Base-by-base conservation (phyloP, 2,113 vertebrate genomes). In the Acrocephalus arundinaceus region DNA sequence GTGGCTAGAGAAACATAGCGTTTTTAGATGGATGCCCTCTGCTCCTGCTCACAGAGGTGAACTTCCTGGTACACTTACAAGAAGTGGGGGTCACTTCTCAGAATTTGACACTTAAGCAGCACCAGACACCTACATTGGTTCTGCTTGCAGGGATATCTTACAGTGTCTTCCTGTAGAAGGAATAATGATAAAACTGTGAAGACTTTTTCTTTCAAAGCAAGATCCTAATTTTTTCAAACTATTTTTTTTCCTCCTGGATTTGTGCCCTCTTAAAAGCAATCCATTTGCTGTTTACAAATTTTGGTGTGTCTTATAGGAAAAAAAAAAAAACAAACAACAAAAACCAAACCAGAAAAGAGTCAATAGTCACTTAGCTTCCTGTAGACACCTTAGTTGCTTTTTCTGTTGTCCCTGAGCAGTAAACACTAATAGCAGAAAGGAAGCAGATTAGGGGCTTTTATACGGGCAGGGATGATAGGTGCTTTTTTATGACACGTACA, bases 11-110 rank as follows among this genome's bases (percentile, higher is more conserved):
- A 79, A 87, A 28, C 7, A 13, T 0, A 28, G 16, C 3, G 3
- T 18, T 61, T 72, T 90, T 13, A 46, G 37, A 25, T 81, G 62
- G 83, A 78, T 87, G 65, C n/a, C 33, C 37, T 90, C 24, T 0
- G 1, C 54, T 75, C 62, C 30, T 14, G 4, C 73, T 89, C 41
- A 72, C 2, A 0, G 61, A 81, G 65, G 33, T 61, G 43, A 90
- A 93, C 92, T 97, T 96, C 96, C 88, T 90, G 86, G 46, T 89
- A 49, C 13, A 4, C 37, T 96, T 93, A 92, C n/a, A 68, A 93
- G 92, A 97, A 97, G 57, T 35, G 66, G 35, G 74, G 88, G 72
- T 77, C 54, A 62, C 65, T 96, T 96, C 94, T 93, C 76, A 92
- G 94, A 95, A 96, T n/a, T 17, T 27, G 27, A 70, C 74, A 31